Conservation (phyloP, 2,113 vertebrate genomes). For the Ovis canadensis region DNA sequence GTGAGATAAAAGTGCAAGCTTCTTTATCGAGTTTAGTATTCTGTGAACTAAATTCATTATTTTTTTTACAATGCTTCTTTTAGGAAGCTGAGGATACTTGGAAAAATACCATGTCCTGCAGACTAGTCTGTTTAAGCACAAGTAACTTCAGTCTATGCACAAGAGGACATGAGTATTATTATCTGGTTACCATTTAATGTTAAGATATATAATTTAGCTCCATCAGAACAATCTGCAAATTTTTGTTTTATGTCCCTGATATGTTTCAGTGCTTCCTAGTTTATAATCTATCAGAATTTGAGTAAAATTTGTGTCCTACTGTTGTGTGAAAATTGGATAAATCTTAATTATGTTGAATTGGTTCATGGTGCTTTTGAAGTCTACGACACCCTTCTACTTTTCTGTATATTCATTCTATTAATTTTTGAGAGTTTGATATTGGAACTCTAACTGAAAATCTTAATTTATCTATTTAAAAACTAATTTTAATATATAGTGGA, state of each 20-base stretch:
- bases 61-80: not conserved
- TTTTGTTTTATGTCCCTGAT: not conserved
- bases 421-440: not conserved
- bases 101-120: not conserved
- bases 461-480: not conserved
- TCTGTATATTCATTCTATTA: not conserved
- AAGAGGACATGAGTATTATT: not conserved
- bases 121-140: not conserved
- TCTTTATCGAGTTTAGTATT: conserved; percentile 10
- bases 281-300: not conserved
- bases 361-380: not conserved
- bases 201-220: not conserved
- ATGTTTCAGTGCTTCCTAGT: not conserved
- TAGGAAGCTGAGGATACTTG: not conserved
- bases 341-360: not conserved
- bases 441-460: not conserved
- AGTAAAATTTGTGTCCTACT: not conserved
- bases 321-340: not conserved
- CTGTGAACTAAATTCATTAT: not conserved
- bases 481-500: not conserved
- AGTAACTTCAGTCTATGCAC: not conserved
- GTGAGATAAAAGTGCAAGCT: not conserved
- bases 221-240: not conserved
- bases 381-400: not conserved
- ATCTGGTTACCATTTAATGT: not conserved